Conservation (phyloP, 2,888 invertebrate species). For the Himalopsyche anomala region DNA sequence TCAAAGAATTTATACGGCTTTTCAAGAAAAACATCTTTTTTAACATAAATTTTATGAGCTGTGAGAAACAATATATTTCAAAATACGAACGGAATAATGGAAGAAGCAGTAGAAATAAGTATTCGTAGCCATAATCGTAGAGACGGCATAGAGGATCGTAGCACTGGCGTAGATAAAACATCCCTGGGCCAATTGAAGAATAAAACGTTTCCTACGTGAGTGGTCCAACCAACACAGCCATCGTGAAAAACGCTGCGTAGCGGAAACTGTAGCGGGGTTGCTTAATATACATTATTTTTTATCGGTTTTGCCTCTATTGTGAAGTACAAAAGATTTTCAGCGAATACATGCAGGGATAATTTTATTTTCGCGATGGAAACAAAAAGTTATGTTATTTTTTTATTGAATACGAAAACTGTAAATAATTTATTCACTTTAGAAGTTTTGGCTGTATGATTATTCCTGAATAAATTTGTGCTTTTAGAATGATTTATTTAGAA, state of each 20-base stretch:
- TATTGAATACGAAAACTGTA: conserved; percentile 18
- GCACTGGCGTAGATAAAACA: conserved; percentile 49
- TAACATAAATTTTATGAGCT: conserved; percentile 34
- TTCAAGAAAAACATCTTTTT: conserved; percentile 17
- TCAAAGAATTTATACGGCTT: conserved; percentile 26
- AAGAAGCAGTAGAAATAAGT: conserved; percentile 25
- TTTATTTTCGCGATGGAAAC: conserved; percentile 37
- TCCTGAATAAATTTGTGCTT: not conserved
- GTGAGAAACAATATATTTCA: conserved; percentile 34
- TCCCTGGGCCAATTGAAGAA: conserved; percentile 60
- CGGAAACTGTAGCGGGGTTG: conserved; percentile 39
- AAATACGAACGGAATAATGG: conserved; percentile 31
- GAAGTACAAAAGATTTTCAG: conserved; percentile 4
- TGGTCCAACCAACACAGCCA: conserved; percentile 46
- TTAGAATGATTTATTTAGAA: not conserved
- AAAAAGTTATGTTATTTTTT: not conserved
- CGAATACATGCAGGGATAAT: conserved; percentile 24
- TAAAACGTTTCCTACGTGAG: conserved; percentile 60
- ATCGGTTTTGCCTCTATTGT: conserved; percentile 14
- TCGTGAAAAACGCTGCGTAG: conserved; percentile 38
- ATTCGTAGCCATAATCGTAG: conserved; percentile 46
- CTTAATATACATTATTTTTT: conserved; percentile 44
- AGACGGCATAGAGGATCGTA: conserved; percentile 32
- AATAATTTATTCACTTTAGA: conserved; percentile 18
- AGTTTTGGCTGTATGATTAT: not conserved